These are phyloP conservation scores for Neodiprion lecontei DNA, from an alignment of 1,140 invertebrate species.

Conservation along the genomic window DNA sequence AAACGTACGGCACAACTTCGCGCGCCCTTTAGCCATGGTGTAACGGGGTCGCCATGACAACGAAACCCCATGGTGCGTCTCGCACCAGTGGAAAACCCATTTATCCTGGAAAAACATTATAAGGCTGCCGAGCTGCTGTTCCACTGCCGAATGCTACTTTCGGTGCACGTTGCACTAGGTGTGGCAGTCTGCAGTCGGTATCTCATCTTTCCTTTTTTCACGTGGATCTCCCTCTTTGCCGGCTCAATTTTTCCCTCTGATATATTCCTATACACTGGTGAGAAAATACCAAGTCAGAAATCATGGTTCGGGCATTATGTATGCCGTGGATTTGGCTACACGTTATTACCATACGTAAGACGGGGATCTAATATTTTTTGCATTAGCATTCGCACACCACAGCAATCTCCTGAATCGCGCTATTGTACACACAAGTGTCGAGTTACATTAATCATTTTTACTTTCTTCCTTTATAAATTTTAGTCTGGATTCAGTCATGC, in stretches of 20 bases:
- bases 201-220: neutral
- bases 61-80: slow-evolving; percentile 38
- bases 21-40: slow-evolving; percentile 55
- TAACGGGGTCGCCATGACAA: slow-evolving; percentile 60
- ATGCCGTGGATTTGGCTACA: neutral
- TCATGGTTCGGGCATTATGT: slow-evolving; percentile 28
- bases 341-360: slow-evolving; percentile 37
- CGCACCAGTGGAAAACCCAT: slow-evolving; percentile 55
- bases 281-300: slow-evolving; percentile 51
- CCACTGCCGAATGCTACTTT: neutral
- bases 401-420: neutral
- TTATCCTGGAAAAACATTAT: slow-evolving; percentile 63
- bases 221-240: neutral
- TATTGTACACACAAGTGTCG: too few species aligned
- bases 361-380: slow-evolving; percentile 29
- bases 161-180: neutral
- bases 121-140: slow-evolving; percentile 41
- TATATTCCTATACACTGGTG: slow-evolving; percentile 26
- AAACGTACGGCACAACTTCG: slow-evolving; percentile 32
- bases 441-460: too few species aligned
- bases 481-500: too few species aligned
- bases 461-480: too few species aligned
- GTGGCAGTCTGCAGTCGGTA: neutral
- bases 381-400: neutral
- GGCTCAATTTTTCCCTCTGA: slow-evolving; percentile 14